phyloP scores from a whole-genome alignment of 92 coral and sea anemone species.

The Bergia puertoricense region DNA sequence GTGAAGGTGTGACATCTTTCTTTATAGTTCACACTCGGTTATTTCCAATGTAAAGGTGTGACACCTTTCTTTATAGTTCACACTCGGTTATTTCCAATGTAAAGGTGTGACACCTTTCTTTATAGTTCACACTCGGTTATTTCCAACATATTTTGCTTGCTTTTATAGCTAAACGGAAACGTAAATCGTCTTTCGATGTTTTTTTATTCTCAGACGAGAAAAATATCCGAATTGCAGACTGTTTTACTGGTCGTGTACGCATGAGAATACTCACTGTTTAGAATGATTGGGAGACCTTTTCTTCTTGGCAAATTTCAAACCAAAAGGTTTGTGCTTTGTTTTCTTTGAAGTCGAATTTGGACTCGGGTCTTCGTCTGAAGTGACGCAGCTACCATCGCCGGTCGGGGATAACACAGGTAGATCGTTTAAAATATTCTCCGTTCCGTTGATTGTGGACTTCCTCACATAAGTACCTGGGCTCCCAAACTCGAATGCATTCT shows the following conservation, averaged over 20 bases:
- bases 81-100: not conserved
- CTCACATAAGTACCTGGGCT: slow-evolving; percentile 38
- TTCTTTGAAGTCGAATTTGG: slow-evolving; percentile 32
- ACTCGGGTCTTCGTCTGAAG: slow-evolving; percentile 32
- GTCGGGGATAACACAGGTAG: slow-evolving; percentile 24
- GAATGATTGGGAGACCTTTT: not conserved
- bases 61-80: not conserved
- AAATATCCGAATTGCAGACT: not conserved
- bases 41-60: not conserved
- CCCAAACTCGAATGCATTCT: slow-evolving; percentile 45
- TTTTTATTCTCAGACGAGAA: not conserved
- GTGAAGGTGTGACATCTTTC: not conserved
- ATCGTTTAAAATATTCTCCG: slow-evolving; percentile 16
- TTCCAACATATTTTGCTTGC: not conserved
- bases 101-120: not conserved
- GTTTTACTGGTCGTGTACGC: not conserved
- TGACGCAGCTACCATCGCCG: slow-evolving; percentile 11
- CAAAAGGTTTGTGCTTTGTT: slow-evolving; percentile 22
- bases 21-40: not conserved
- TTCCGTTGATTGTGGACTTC: slow-evolving; percentile 23
- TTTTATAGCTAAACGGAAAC: not conserved
- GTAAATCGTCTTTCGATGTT: not conserved
- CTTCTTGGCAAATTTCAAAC: slow-evolving; percentile 21
- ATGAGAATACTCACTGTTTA: not conserved
- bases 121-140: not conserved